Base-by-base conservation (phyloP, 2,888 invertebrate species). In the Lissonota sp. region DNA sequence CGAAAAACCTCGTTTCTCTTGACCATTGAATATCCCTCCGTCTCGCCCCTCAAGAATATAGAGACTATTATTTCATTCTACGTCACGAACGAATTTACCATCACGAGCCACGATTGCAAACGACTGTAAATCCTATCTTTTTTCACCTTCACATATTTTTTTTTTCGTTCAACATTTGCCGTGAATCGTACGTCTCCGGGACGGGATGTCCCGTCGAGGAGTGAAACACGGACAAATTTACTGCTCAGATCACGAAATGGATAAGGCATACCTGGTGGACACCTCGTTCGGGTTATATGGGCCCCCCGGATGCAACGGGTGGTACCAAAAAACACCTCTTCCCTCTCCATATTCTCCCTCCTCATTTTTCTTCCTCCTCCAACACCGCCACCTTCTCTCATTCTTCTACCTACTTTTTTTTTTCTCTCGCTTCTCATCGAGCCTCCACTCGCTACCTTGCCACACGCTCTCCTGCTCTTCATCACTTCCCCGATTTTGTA, bases 231-330 rank as follows among this genome's bases (percentile, higher is more conserved):
- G 88, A 90, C 87, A 91, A 91, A 91, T 91, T 91, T 91, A 91
- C 88, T 88, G 89, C 90, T 88, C 83, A 83, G 91, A 91, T 91
- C 88, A 84, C 74, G 73, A 67, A n/a, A 83, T 82, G 87, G 91
- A 91, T 91, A 91, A 91, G 88, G 86, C 90, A 90, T 91, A 91
- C 91, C 91, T 91, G 91, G 90, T 85, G 90, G 91, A 92, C 91
- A 92, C 91, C 91, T 91, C 89, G 87, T 89, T 89, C 88, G 89
- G 90, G 90, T 89, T 91, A 89, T 90, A 88, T 80, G 81, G 89
- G 88, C 88, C 89, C 88, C 88, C 83, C 87, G 85, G 86, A 88
- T 90, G 87, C 82, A 84, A 82, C 85, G 84, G 83, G 85, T 82
- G 84, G 84, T 77, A 83, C 80, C 75, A n/a, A 80, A 83, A 84